Conservation (phyloP, 2,797 vertebrate genomes). For the Moxostoma hubbsi region DNA sequence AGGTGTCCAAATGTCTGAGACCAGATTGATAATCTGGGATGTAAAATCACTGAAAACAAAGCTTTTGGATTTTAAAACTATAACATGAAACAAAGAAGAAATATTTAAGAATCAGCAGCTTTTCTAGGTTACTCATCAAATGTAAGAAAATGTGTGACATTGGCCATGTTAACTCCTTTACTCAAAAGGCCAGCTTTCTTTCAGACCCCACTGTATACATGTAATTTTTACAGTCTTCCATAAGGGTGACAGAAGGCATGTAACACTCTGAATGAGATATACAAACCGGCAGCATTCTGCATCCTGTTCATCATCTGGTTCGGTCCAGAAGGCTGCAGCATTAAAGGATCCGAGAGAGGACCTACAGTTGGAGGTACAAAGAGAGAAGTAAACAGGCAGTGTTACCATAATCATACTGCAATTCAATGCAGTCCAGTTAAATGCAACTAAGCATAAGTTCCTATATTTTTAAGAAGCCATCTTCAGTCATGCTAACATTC, state of each 20-base stretch:
- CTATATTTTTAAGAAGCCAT: not conserved
- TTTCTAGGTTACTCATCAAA: too few relatives aligned
- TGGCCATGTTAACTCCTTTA: too few relatives aligned
- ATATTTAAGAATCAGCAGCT: too few relatives aligned
- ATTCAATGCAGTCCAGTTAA: not conserved
- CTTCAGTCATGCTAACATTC: not conserved
- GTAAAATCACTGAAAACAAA: too few relatives aligned
- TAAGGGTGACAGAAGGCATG: not conserved
- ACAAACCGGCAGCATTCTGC: constrained; percentile 77
- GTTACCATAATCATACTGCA: too few relatives aligned
- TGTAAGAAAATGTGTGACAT: too few relatives aligned
- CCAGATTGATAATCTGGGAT: too few relatives aligned
- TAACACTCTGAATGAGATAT: not conserved
- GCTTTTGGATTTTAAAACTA: too few relatives aligned
- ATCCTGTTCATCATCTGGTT: constrained; percentile 93
- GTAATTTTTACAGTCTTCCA: not conserved
- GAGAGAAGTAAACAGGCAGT: not conserved
- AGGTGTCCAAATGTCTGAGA: too few relatives aligned
- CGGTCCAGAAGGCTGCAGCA: constrained; percentile 88
- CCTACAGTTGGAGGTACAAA: constrained; percentile 71
- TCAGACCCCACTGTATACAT: too few relatives aligned
- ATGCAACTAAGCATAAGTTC: not conserved
- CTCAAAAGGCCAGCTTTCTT: not conserved
- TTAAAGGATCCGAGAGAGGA: constrained; percentile 85
- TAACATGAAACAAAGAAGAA: too few relatives aligned